Conservation (phyloP, 92 coral and sea anemone genomes). For the Ricordea florida region DNA sequence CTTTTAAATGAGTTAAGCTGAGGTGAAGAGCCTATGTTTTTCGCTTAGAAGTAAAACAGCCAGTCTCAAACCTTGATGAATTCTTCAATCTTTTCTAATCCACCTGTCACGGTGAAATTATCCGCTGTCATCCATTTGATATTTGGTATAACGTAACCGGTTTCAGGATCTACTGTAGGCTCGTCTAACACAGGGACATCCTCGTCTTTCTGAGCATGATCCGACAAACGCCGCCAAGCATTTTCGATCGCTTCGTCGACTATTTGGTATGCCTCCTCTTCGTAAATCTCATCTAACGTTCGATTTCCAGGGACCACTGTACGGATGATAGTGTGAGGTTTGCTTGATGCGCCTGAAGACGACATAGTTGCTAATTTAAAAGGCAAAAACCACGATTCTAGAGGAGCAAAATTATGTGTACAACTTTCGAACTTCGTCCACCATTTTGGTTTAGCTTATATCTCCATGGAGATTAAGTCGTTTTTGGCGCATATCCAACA, state of each 20-base stretch:
- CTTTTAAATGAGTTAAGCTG: too few species aligned
- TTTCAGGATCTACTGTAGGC: slow-evolving; percentile 76
- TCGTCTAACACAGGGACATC: too few species aligned
- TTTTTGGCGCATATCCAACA: too few species aligned
- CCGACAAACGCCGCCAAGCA: slow-evolving; percentile 74
- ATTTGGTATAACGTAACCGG: slow-evolving; percentile 81
- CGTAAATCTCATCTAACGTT: slow-evolving; percentile 75
- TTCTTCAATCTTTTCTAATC: slow-evolving; percentile 90
- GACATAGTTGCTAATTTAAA: neutral
- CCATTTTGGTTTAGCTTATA: slow-evolving; percentile 23
- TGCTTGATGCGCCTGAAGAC: neutral
- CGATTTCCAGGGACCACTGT: slow-evolving; percentile 88
- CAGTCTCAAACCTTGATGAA: slow-evolving; percentile 68
- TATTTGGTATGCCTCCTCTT: slow-evolving; percentile 90
- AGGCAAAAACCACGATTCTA: neutral
- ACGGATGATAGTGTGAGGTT: slow-evolving; percentile 35
- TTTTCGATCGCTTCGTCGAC: slow-evolving; percentile 98
- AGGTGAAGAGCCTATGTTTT: too few species aligned
- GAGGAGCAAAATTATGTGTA: neutral
- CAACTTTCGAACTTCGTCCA: slow-evolving; percentile 2
- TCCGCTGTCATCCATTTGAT: slow-evolving; percentile 96
- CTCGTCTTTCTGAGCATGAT: neutral
- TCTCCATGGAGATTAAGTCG: slow-evolving; percentile 33
- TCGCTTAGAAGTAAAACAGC: too few species aligned
- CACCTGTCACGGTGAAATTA: slow-evolving; percentile 87